Evolutionary conservation across 1,140 invertebrate species (phyloP).

Genomic region (Latrodectus geometricus): DNA sequence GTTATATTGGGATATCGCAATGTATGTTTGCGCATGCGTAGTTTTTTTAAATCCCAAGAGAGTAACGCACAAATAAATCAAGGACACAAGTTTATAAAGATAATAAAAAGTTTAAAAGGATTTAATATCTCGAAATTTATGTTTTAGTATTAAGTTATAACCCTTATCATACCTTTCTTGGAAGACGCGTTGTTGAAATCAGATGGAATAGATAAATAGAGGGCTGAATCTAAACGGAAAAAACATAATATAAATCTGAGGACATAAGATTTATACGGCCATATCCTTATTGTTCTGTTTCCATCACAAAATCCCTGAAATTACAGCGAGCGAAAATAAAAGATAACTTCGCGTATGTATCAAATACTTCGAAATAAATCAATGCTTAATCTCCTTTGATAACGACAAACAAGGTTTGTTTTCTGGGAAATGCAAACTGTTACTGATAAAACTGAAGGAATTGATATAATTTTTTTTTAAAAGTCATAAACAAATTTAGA

Average conservation of each 20-base stretch:
- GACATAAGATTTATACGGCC: slow-evolving; percentile 57
- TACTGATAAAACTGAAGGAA: slow-evolving; percentile 31
- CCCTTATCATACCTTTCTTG: background rate
- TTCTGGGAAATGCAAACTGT: slow-evolving; percentile 32
- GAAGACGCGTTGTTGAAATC: slow-evolving; percentile 6
- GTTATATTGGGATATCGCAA: no score
- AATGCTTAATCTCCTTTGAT: slow-evolving; percentile 58
- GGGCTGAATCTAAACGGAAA: slow-evolving; percentile 27
- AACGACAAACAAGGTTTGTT: slow-evolving; percentile 6
- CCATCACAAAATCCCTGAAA: slow-evolving; percentile 55
- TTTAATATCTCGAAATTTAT: no score
- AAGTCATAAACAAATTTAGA: no score
- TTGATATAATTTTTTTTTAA: no score
- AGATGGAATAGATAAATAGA: slow-evolving; percentile 28
- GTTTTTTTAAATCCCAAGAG: no score
- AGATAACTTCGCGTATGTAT: slow-evolving; percentile 51
- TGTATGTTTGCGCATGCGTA: no score
- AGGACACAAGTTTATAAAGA: no score
- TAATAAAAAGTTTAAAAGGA: no score
- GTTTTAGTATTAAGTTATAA: no score
- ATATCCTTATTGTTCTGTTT: slow-evolving; percentile 46
- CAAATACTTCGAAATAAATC: slow-evolving; percentile 57
- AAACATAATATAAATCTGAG: slow-evolving; percentile 43
- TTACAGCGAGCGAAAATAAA: slow-evolving; percentile 28
- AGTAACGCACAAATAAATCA: no score